phyloP scores from a whole-genome alignment of 2,888 invertebrate genomes.

The Cyrtodaria siliqua region DNA sequence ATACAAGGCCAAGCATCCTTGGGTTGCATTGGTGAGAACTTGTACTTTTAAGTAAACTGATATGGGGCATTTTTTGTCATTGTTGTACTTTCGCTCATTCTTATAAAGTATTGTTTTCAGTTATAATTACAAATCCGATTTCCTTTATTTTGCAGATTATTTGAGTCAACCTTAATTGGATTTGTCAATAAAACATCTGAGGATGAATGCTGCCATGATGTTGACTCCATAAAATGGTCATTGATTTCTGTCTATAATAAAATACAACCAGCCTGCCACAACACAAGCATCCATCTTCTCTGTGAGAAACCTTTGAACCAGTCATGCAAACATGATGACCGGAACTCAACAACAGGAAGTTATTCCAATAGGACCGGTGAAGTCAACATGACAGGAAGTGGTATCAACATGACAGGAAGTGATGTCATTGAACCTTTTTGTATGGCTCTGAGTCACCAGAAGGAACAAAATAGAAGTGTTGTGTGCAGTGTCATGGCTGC shows the following conservation, averaged over 20 bases:
- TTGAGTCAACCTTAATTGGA: slow-evolving; percentile 2
- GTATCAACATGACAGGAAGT: background rate
- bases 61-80: no score
- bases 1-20: no score
- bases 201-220: background rate
- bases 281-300: slow-evolving; percentile 1
- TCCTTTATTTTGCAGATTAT: slow-evolving; percentile 10
- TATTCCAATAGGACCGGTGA: background rate
- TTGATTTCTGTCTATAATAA: background rate
- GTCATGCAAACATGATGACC: background rate
- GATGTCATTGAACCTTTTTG: background rate
- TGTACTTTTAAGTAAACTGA: no score
- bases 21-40: no score
- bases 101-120: no score
- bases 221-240: slow-evolving; percentile 1
- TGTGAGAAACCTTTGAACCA: background rate
- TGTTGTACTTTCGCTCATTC: no score
- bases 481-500: slow-evolving; percentile 1
- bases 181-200: slow-evolving; percentile 3
- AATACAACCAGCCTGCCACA: slow-evolving; percentile 2
- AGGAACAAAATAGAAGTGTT: no score
- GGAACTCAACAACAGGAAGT: background rate
- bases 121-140: no score
- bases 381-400: slow-evolving; percentile 19
- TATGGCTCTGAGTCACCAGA: background rate